Percentiles rank a stretch among this genome's conserved stretches.
phyloP scores from a whole-genome alignment of 1,140 invertebrate species.

The Teleopsis dalmanni region DNA sequence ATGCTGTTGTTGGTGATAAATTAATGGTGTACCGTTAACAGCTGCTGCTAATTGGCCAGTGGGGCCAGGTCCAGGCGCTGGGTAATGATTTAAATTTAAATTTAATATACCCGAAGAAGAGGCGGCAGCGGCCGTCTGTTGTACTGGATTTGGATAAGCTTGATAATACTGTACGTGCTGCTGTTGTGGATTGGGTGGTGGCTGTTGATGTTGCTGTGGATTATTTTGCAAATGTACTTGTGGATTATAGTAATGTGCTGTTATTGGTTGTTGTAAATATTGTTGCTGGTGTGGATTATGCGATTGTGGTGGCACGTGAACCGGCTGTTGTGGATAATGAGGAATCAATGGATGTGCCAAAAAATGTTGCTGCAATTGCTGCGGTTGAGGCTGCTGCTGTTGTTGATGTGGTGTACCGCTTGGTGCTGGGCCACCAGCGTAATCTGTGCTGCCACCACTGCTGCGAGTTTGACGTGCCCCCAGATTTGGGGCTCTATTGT shows the following conservation, averaged over 20 bases:
- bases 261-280: constrained; percentile 7
- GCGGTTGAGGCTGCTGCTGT: constrained; percentile 18
- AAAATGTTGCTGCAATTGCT: neutral
- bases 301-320: constrained; percentile 10
- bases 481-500: constrained; percentile 30
- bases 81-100: constrained; percentile 15
- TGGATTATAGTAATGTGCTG: constrained; percentile 29
- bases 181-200: constrained; percentile 19
- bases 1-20: constrained; percentile 8
- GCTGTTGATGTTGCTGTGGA: constrained; percentile 23
- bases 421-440: constrained; percentile 7
- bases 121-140: constrained; percentile 7
- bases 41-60: constrained; percentile 4
- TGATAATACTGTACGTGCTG: constrained; percentile 11
- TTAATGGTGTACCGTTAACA: constrained; percentile 2
- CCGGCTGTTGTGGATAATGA: constrained; percentile 15
- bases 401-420: neutral
- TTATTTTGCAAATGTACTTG: constrained; percentile 16
- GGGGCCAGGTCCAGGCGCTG: constrained; percentile 2
- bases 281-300: constrained; percentile 23
- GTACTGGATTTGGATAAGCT: neutral
- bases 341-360: constrained; percentile 14
- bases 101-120: constrained; percentile 15
- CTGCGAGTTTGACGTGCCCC: constrained; percentile 34
- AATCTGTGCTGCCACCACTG: constrained; percentile 16